These are phyloP conservation scores for Gymnorhina tibicen DNA, from an alignment of 2,113 vertebrate species.

Conservation along the genomic window DNA sequence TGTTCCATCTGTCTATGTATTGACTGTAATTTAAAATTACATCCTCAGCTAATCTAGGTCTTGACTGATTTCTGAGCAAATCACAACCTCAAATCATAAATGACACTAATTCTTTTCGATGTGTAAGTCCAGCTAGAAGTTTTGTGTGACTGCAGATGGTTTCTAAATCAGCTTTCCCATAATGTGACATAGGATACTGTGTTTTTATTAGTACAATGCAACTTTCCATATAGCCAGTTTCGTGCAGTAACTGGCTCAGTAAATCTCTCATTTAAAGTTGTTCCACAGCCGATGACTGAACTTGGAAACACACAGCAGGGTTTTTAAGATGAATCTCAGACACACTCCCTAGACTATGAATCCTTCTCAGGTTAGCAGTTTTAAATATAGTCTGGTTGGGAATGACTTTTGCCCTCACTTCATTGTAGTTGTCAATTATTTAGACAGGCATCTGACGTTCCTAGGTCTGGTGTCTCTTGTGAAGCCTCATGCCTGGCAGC, in stretches of 20 bases:
- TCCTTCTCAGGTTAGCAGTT: neutral
- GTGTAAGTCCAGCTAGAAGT: neutral
- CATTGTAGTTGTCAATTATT: slow-evolving; percentile 24
- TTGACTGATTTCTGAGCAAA: neutral
- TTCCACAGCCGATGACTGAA: neutral
- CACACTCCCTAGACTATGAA: neutral
- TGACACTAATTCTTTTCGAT: neutral
- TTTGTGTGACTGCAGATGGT: neutral
- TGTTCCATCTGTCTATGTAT: neutral
- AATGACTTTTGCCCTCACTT: slow-evolving; percentile 36
- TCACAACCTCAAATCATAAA: neutral
- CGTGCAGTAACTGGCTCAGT: neutral
- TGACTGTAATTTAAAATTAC: neutral
- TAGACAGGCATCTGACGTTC: slow-evolving; percentile 15
- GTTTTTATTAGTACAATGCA: neutral
- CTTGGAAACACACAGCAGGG: neutral
- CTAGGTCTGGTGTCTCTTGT: neutral
- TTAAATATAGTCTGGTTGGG: slow-evolving; percentile 40
- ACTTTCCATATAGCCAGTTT: neutral
- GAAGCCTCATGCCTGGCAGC: neutral
- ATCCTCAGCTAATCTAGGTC: neutral
- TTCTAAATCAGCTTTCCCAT: neutral
- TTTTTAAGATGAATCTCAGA: slow-evolving; percentile 1
- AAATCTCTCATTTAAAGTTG: neutral
- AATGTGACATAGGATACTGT: neutral